Evolutionary conservation across 2,797 vertebrate species (phyloP).

Genomic region (Myripristis jacobus): DNA sequence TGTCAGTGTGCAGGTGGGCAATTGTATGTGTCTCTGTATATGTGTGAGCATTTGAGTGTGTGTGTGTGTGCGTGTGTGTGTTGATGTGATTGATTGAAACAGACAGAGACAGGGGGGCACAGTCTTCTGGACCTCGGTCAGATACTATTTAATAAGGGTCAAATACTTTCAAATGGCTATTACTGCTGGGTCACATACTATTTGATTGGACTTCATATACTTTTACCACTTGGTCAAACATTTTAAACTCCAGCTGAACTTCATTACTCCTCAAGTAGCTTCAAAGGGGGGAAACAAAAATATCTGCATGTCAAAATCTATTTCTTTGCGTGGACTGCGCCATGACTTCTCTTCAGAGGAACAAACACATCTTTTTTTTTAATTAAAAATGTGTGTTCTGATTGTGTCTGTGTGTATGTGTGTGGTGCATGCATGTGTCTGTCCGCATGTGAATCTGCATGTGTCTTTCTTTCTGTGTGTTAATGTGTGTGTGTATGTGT

Average conservation of each 20-base stretch:
- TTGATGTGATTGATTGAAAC: slow-evolving; percentile 52
- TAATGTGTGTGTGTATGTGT: slow-evolving; percentile 11
- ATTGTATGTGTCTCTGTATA: not conserved
- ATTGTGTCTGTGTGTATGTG: slow-evolving; percentile 5
- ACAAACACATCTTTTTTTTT: not conserved
- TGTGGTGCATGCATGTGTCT: not conserved
- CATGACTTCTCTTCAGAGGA: no score
- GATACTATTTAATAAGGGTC: slow-evolving; percentile 63
- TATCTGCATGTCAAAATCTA: slow-evolving; percentile 18
- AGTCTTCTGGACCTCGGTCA: slow-evolving; percentile 47
- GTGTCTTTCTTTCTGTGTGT: not conserved
- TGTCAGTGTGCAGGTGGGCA: no score
- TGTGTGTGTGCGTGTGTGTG: not conserved
- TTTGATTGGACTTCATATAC: slow-evolving; percentile 54
- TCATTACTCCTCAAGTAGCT: slow-evolving; percentile 28
- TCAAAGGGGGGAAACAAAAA: slow-evolving; percentile 17
- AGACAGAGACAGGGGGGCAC: slow-evolving; percentile 34
- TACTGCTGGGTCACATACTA: slow-evolving; percentile 57
- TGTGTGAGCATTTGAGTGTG: not conserved
- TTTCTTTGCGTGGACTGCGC: not conserved
- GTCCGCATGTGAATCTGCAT: not conserved
- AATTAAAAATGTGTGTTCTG: not conserved
- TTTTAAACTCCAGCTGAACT: slow-evolving; percentile 48
- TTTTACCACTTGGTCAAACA: slow-evolving; percentile 58
- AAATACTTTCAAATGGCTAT: slow-evolving; percentile 66